phyloP scores from a whole-genome alignment of 1,140 invertebrate species.

The Atopsyche davidsoni region DNA sequence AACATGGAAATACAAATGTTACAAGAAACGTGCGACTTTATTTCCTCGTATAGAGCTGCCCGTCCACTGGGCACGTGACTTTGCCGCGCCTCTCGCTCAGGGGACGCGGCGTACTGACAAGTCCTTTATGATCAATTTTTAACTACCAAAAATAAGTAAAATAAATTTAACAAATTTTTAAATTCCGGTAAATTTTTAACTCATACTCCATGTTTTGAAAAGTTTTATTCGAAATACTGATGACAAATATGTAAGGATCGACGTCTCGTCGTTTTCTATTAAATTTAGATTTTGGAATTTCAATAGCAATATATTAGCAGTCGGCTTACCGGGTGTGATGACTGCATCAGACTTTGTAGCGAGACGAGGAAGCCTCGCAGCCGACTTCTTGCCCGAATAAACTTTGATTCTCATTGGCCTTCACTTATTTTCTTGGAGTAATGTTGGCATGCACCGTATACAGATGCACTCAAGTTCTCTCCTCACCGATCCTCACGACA shows the following conservation, averaged over 20 bases:
- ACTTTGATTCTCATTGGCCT: constrained; percentile 25
- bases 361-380: constrained; percentile 17
- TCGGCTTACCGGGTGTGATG: constrained; percentile 23
- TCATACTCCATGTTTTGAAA: constrained; percentile 8
- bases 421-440: constrained; percentile 23
- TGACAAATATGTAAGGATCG: constrained; percentile 16
- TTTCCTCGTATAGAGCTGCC: no score
- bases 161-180: constrained; percentile 11
- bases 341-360: constrained; percentile 16
- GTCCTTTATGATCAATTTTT: no score
- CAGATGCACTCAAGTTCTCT: constrained; percentile 11
- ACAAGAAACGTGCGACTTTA: no score
- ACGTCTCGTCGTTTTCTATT: constrained; percentile 21
- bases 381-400: constrained; percentile 24
- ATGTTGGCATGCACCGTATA: constrained; percentile 22
- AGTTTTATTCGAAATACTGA: constrained; percentile 10
- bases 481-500: constrained; percentile 12
- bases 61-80: no score
- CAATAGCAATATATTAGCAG: constrained; percentile 28
- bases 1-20: no score
- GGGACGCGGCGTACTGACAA: no score
- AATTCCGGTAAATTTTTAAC: constrained; percentile 6
- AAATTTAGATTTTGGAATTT: constrained; percentile 26
- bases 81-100: no score
- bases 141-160: no score